Evolutionary conservation across 1,140 invertebrate genomes (phyloP).

Genomic region (Notospermus geniculatus): DNA sequence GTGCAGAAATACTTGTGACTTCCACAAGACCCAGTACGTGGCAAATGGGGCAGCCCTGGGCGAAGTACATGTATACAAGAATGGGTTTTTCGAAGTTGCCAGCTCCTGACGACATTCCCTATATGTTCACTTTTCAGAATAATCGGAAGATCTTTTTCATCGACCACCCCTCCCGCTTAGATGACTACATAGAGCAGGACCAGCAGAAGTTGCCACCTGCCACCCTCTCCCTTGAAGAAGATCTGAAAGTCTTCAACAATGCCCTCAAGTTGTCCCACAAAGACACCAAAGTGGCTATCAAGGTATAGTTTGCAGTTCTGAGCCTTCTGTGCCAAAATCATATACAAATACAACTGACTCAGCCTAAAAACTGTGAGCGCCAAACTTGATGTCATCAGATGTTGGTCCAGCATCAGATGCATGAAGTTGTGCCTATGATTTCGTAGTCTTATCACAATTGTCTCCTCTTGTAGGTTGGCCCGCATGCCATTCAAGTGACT

Average conservation of each 20-base stretch:
- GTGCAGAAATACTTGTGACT: no score
- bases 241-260: constrained; percentile 94
- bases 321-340: no score
- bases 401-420: no score
- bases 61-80: no score
- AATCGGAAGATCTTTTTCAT: constrained; percentile 92
- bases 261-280: constrained; percentile 94
- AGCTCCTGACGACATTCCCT: neutral
- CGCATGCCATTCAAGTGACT: constrained; percentile 94
- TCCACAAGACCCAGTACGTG: no score
- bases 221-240: constrained; percentile 91
- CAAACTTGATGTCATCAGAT: no score
- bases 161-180: constrained; percentile 80
- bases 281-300: constrained; percentile 97
- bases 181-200: constrained; percentile 87
- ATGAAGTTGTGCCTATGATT: no score
- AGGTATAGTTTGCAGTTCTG: constrained; percentile 70
- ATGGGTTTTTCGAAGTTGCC: no score
- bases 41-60: no score
- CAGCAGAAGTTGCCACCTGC: constrained; percentile 96
- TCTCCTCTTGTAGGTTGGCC: constrained; percentile 68
- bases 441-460: no score
- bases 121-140: constrained; percentile 60
- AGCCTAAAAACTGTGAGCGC: no score
- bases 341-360: no score